Base-by-base conservation (phyloP, 2,888 invertebrate genomes). In the Drosophila mulleri region DNA sequence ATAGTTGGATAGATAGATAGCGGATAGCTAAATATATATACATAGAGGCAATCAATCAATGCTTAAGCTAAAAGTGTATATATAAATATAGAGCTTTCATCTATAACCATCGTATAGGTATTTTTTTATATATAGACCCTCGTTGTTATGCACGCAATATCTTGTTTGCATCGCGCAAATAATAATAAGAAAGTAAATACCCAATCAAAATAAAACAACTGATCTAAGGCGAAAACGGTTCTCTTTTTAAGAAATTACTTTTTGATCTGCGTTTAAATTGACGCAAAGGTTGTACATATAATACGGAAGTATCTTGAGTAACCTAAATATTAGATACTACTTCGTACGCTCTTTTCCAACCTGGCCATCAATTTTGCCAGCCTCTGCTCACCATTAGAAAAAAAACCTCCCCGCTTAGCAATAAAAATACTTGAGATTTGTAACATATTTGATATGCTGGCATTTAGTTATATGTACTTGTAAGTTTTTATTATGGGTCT, bases 391-490 rank as follows among this genome's bases (percentile, higher is more conserved):
- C 32, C 11, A 32, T 11, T 32, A 26, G 26, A 32, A 32, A 11
- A 11, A 32, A 2, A 32, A 32, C 9, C 32, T 7, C 14, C 23
- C 48, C 29, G 5, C 18, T 32, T 32, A 12, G 5, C 23, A 48
- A 32, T 48, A 42, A n/a, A n/a, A 64, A 69, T 20, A 57, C 44
- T 45, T 16, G 23, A 72, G 16, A 42, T 64, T 64, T 61, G 52
- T 75, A 71, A 83, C 79, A 87, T 87, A 84, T 83, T 82, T 87
- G 76, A 87, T 87, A 82, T 87, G 84, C 87, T 82, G 82, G 47
- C 74, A 72, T 76, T 82, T 77, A 77, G 77, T 75, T 75, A 59
- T 78, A 72, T 70, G 69, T 75, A 72, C 44, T 64, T 76, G 62
- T 83, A 77, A 70, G 78, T 64, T 74, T 79, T 83, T 72, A 69